Evolutionary conservation across 2,797 vertebrate genomes (phyloP).

Genomic region (Oreochromis mossambicus): DNA sequence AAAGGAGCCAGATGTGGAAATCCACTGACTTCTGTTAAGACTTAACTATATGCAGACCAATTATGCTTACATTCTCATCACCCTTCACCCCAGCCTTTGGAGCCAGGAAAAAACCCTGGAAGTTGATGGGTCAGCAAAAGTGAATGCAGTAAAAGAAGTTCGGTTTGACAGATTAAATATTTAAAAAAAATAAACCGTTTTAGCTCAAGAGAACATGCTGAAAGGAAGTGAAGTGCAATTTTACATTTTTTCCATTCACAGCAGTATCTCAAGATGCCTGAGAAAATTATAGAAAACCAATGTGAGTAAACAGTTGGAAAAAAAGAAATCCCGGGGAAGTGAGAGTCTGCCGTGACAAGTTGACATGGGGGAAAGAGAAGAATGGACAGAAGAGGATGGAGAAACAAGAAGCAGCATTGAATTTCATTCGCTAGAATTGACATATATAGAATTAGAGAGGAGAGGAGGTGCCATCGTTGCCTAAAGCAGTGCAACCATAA

Average conservation of each 20-base stretch:
- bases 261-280: background rate
- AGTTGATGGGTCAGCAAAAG: background rate
- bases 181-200: background rate
- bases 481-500: background rate
- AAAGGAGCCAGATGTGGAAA: background rate
- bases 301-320: background rate
- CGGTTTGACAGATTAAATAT: background rate
- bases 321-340: background rate
- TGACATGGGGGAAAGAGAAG: fast-evolving
- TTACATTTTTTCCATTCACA: background rate
- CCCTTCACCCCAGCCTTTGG: background rate
- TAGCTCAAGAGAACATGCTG: background rate
- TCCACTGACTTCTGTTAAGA: background rate
- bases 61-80: fast-evolving
- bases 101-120: background rate
- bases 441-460: background rate
- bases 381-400: background rate
- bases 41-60: background rate
- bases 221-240: background rate
- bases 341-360: background rate
- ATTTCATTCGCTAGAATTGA: fast-evolving
- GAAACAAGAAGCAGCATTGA: background rate
- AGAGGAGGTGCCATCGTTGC: background rate
- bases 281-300: background rate
- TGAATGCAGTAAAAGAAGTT: background rate